Percentiles rank a stretch among this genome's conserved stretches.
Evolutionary conservation across 2,888 invertebrate species (phyloP).

Genomic region (Malachius bipustulatus): DNA sequence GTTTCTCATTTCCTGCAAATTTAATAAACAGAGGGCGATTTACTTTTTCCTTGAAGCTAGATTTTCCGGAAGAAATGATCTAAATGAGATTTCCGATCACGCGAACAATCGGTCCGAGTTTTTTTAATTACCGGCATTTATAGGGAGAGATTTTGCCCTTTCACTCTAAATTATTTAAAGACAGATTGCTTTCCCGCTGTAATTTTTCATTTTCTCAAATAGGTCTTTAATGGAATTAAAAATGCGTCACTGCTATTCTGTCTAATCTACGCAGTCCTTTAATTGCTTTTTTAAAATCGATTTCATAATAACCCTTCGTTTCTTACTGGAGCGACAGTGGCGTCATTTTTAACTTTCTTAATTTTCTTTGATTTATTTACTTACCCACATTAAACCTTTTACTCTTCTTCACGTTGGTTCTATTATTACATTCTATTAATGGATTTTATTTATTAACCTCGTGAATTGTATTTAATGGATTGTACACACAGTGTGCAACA

Average conservation of each 20-base stretch:
- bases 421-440: no score
- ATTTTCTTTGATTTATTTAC: no score
- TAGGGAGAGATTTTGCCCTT: slow-evolving; percentile 23
- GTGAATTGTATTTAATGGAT: no score
- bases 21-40: background rate
- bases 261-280: no score
- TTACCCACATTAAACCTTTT: no score
- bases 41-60: background rate
- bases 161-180: slow-evolving; percentile 29
- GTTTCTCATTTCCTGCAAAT: slow-evolving; percentile 1
- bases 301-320: no score
- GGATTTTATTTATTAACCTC: no score
- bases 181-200: slow-evolving; percentile 27
- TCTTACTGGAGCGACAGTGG: no score
- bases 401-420: no score
- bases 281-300: no score
- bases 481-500: no score
- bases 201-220: slow-evolving; percentile 28
- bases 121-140: slow-evolving; percentile 33
- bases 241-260: background rate
- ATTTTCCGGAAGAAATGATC: slow-evolving; percentile 18
- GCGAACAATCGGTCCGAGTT: slow-evolving; percentile 28
- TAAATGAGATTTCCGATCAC: slow-evolving; percentile 32
- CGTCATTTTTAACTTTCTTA: no score
- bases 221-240: slow-evolving; percentile 29